Percentiles rank a stretch among this genome's conserved stretches.
Evolutionary conservation across 1,140 invertebrate species (phyloP).

Genomic region (Bombus difficillimus): DNA sequence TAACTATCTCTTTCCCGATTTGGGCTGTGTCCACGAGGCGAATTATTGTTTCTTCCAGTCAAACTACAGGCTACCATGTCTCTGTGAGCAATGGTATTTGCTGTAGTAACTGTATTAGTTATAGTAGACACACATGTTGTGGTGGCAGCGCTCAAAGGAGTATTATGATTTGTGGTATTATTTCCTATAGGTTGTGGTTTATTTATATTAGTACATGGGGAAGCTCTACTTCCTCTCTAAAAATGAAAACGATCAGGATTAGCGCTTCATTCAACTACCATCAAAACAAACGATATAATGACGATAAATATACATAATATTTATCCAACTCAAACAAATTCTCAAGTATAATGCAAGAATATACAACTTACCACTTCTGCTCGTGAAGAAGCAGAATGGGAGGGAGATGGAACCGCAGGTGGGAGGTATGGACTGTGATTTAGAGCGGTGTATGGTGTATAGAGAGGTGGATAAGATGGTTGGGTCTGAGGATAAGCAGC

Average conservation of each 20-base stretch:
- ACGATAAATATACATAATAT: too few relatives aligned
- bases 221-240: constrained; percentile 80
- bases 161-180: constrained; percentile 76
- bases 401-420: constrained; percentile 84
- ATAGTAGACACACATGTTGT: constrained; percentile 80
- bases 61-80: constrained; percentile 82
- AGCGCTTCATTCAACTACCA: neutral
- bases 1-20: constrained; percentile 91
- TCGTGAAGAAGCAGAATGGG: constrained; percentile 85
- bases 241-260: constrained; percentile 39
- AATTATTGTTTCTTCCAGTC: constrained; percentile 84
- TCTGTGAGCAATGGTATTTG: constrained; percentile 81
- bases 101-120: constrained; percentile 81
- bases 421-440: constrained; percentile 87
- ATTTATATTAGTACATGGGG: constrained; percentile 79
- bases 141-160: constrained; percentile 79
- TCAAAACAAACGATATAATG: neutral
- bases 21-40: constrained; percentile 89
- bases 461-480: constrained; percentile 87
- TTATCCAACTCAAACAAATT: neutral
- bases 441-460: constrained; percentile 88
- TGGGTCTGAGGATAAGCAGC: constrained; percentile 85
- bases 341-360: neutral
- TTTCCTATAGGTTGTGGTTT: constrained; percentile 78
- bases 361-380: constrained; percentile 84